phyloP scores from a whole-genome alignment of 2,888 invertebrate species.

The Caenorhabditis becei region DNA sequence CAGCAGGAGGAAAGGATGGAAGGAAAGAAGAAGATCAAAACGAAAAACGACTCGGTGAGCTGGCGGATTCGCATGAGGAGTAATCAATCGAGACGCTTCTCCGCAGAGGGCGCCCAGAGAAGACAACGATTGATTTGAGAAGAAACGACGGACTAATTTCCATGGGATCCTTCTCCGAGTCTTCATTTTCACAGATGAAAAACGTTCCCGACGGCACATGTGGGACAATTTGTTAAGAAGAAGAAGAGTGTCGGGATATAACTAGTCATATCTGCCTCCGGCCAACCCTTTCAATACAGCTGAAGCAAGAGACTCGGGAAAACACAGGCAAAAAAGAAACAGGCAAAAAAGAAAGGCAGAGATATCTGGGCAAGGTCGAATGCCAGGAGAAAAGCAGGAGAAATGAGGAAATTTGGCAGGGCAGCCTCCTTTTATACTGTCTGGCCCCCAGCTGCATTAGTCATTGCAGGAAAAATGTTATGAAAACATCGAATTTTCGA shows the following conservation, averaged over 20 bases:
- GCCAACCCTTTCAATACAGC: neutral
- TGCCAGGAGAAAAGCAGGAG: too few relatives aligned
- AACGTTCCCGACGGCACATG: conserved; percentile 12
- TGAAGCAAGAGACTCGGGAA: neutral
- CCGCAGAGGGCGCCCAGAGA: conserved; percentile 5
- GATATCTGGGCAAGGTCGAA: too few relatives aligned
- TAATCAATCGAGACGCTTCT: conserved; percentile 49
- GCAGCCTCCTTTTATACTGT: too few relatives aligned
- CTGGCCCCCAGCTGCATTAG: too few relatives aligned
- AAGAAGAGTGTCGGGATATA: neutral
- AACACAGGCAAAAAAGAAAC: too few relatives aligned
- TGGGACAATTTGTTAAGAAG: conserved; percentile 7
- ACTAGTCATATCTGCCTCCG: neutral
- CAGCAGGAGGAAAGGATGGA: conserved; percentile 30
- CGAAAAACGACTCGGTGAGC: conserved; percentile 56
- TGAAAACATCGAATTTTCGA: too few relatives aligned
- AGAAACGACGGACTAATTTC: conserved; percentile 18
- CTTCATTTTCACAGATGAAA: conserved; percentile 2
- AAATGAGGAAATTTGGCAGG: too few relatives aligned
- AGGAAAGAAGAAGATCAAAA: conserved; percentile 51
- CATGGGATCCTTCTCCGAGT: neutral
- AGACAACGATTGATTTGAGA: conserved; percentile 47
- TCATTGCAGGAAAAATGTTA: too few relatives aligned
- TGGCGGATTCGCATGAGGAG: conserved; percentile 54
- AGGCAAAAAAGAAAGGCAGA: too few relatives aligned